phyloP scores from a whole-genome alignment of 2,888 invertebrate species.

The Ypsolopha scabrella region DNA sequence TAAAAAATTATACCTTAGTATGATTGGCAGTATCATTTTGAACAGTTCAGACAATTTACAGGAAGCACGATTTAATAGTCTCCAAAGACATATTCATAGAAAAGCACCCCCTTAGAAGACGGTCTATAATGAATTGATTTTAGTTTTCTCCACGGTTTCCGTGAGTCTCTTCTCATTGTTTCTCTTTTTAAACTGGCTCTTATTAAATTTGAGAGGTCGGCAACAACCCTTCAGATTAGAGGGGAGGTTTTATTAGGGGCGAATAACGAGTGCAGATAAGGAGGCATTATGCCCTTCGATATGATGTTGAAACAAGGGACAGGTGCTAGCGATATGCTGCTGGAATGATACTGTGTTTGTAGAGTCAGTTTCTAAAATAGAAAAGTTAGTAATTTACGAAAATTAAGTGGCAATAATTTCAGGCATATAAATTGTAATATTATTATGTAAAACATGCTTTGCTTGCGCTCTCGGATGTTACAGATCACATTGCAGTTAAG shows the following conservation, averaged over 20 bases:
- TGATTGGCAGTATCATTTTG: no score
- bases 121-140: no score
- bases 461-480: no score
- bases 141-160: no score
- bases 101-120: no score
- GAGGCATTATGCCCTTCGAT: constrained; percentile 54
- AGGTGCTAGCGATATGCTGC: constrained; percentile 14
- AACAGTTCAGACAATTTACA: no score
- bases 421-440: no score
- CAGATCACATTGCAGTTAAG: no score
- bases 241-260: constrained; percentile 65
- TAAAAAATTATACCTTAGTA: no score
- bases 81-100: no score
- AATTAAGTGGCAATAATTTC: background rate
- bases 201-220: constrained; percentile 62
- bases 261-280: constrained; percentile 65
- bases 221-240: constrained; percentile 57
- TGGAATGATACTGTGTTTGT: background rate
- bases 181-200: constrained; percentile 60
- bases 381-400: background rate
- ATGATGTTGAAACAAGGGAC: constrained; percentile 19
- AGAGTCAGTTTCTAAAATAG: background rate
- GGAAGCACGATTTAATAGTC: no score
- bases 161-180: constrained; percentile 29
- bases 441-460: no score